Percentiles rank a stretch among this genome's conserved stretches.
Conservation (phyloP, 2,113 vertebrate genomes). For the Oreochromis spilurus region DNA sequence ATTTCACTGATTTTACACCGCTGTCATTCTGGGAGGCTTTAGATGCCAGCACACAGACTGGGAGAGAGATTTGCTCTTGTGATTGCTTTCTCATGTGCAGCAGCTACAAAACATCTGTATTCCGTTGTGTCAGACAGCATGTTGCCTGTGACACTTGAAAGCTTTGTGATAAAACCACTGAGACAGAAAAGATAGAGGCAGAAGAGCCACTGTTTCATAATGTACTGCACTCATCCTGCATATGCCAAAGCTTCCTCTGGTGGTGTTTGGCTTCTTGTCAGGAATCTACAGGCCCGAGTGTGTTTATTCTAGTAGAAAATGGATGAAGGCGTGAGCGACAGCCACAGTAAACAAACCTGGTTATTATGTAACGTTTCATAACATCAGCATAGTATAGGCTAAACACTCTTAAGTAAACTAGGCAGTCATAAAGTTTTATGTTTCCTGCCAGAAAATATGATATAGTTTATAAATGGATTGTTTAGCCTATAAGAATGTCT, state of each 20-base stretch:
- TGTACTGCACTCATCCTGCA: background rate
- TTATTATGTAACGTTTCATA: constrained; percentile 31
- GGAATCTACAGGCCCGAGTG: constrained; percentile 8
- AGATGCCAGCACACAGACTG: background rate
- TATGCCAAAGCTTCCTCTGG: constrained; percentile 1
- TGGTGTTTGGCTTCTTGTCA: constrained; percentile 32
- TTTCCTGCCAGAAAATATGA: background rate
- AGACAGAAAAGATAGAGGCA: background rate
- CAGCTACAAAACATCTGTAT: background rate
- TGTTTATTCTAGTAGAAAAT: constrained; percentile 35
- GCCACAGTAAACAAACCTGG: constrained; percentile 13
- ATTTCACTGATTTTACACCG: background rate
- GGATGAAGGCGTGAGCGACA: constrained; percentile 2
- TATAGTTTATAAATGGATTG: background rate
- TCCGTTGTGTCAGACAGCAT: background rate
- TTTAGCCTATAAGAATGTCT: background rate
- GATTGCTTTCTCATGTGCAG: background rate
- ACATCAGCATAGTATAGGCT: background rate
- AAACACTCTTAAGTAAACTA: background rate
- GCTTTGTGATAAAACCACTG: background rate
- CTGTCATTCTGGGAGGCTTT: background rate
- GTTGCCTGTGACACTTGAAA: background rate
- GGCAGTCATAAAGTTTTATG: background rate
- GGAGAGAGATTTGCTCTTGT: background rate
- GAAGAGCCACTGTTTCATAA: constrained; percentile 13